These are phyloP conservation scores for Sorex maritimensis DNA, from an alignment of 2,797 vertebrate genomes.

Conservation along the genomic window DNA sequence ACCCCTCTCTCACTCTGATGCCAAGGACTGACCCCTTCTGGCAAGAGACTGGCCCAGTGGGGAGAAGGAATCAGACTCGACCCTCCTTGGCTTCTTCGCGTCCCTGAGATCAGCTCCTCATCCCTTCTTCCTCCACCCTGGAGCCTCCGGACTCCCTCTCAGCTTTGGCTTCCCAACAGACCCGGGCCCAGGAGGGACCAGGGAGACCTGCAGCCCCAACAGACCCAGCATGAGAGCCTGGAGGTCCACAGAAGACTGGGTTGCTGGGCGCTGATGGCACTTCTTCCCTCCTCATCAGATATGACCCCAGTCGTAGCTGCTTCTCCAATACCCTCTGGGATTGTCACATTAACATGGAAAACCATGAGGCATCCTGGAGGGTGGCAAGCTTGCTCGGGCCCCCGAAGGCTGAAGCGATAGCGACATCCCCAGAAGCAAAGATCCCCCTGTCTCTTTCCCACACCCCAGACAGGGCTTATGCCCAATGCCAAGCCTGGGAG, in stretches of 20 bases:
- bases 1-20: background rate
- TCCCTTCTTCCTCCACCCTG: background rate
- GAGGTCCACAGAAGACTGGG: background rate
- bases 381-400: too few species aligned
- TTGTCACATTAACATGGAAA: background rate
- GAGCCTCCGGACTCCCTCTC: background rate
- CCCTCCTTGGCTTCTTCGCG: background rate
- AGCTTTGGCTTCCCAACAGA: background rate
- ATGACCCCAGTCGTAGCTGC: background rate
- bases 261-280: background rate
- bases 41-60: background rate
- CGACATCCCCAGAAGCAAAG: too few species aligned
- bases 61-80: background rate
- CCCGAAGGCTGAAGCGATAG: too few species aligned
- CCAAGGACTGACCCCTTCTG: background rate
- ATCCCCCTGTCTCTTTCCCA: too few species aligned
- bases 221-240: background rate
- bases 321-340: background rate
- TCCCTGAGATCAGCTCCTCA: background rate
- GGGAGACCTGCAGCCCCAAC: background rate
- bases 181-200: background rate
- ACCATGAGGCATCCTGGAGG: background rate
- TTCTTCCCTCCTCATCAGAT: background rate
- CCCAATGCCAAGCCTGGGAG: too few species aligned
- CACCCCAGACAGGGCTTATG: too few species aligned